Base-by-base conservation (phyloP, 2,113 vertebrate species). In the Calidris pygmaea region DNA sequence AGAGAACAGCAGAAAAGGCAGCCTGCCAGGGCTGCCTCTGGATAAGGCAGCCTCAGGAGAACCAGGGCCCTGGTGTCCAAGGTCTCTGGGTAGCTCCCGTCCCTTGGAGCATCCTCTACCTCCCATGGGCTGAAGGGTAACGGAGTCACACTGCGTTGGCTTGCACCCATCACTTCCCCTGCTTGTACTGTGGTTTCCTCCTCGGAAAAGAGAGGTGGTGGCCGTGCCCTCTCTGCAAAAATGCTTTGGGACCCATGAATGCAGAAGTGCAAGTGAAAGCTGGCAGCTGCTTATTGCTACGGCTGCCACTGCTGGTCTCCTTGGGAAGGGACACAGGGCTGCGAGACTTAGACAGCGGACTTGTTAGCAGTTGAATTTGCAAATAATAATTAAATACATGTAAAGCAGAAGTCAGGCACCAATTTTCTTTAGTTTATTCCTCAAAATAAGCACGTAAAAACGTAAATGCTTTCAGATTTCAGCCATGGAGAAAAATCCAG, bases 61-160 rank as follows among this genome's bases (percentile, higher is more conserved):
- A 43, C 65, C 0, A 0, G 43, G 18, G 16, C 41, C 11, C 34
- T 47, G 30, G 8, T 30, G 23, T 47, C 26, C 24, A 3, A 4
- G 18, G 23, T 56, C 4, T 2, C 50, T 29, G 29, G 68, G 68
- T 56, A 71, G 32, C 4, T 18, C 52, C 22, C 9, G 14, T 59
- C 6, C 5, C 14, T 35, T 1, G 2, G 22, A 48, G 72, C 48
- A 60, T 41, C 30, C 21, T 37, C 16, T 30, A 34, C 7, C 17
- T 22, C 59, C 74, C n/a, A 12, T 2, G 2, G 23, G 30, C 59
- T 84, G 77, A 60, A 65, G 35, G 15, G 7, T 60, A 13, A 20
- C 3, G 5, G 43, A n/a, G n/a, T 6, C 22, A n/a, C 47, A 73
- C 1, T 19, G 55, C 0, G 0, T 26, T 0, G 0, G 14, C 23